Percentiles rank a stretch among this genome's conserved stretches.
phyloP scores from a whole-genome alignment of 2,888 invertebrate species.

The Argyresthia goedartella region DNA sequence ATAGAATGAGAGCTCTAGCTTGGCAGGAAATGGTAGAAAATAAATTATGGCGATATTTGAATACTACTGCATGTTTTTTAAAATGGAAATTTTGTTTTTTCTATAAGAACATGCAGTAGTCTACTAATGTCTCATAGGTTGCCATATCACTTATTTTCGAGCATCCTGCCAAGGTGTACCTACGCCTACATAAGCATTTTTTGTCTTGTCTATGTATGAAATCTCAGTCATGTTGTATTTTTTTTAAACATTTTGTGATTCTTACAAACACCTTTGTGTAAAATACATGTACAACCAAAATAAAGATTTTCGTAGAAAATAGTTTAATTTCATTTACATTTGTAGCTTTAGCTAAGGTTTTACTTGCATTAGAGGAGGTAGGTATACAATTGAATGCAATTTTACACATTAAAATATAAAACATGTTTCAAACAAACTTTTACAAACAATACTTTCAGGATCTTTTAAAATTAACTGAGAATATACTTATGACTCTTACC shows the following conservation, averaged over 20 bases:
- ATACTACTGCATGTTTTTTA: too few species aligned
- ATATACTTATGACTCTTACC: conserved; percentile 73
- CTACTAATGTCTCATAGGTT: too few species aligned
- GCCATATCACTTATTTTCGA: too few species aligned
- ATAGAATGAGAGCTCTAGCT: too few species aligned
- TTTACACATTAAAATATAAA: neutral
- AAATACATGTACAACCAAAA: conserved; percentile 60
- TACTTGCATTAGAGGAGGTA: conserved; percentile 44
- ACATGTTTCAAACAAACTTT: neutral
- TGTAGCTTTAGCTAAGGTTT: conserved; percentile 66
- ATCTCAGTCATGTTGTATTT: neutral
- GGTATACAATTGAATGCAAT: too few species aligned
- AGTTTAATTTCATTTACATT: conserved; percentile 27
- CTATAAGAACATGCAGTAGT: too few species aligned
- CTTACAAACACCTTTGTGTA: conserved; percentile 36
- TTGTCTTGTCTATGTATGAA: neutral
- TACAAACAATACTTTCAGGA: neutral
- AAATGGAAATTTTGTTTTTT: too few species aligned
- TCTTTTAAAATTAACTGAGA: conserved; percentile 63
- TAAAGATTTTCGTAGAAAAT: conserved; percentile 62
- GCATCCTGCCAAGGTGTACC: too few species aligned
- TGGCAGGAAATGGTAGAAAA: too few species aligned
- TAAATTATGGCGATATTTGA: too few species aligned
- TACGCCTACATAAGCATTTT: neutral
- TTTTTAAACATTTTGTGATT: neutral